Base-by-base conservation (phyloP, 2,888 invertebrate genomes). In the Suillia variegata region DNA sequence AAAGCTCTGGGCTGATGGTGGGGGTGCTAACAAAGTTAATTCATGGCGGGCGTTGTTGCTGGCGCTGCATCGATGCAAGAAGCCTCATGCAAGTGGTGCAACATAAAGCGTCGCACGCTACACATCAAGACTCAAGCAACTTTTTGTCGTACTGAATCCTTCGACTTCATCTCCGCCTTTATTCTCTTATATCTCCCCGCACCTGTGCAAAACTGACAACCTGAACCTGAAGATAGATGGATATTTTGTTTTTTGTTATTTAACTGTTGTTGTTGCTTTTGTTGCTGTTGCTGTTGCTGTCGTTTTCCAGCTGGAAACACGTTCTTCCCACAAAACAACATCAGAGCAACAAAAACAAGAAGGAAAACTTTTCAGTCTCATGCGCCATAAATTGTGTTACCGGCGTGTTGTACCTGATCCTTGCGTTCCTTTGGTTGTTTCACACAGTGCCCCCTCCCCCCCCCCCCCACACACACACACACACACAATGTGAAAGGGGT, bases 281-380 rank as follows among this genome's bases (percentile, higher is more conserved):
- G 18, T 18, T 31, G 31, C 17, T 50, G 24, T 50, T 24, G 50
- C 26, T 50, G 50, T 15, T 31, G 50, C 17, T 50, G 15, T 26
- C 17, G 50, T 50, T 13, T 58, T 62, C 58, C 61, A 62, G 58
- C 57, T 64, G 48, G n/a, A 59, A 15, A 49, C 20, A 26, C 38
- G 18, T 48, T 20, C 31, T 26, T 12, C 49, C 56, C 54, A 56
- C 15, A 47, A 33, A 58, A 60, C 47, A n/a, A n/a, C n/a, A n/a
- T n/a, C 49, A 51, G 58, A 42, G 52, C 54, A 42, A 59, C 51
- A 34, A 55, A 5, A 55, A 42, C 26, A 52, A 58, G 52, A 52
- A 42, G 58, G 33, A 60, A 60, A 64, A 62, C 55, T 61, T 64
- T 59, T 57, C 61, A 57, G 55, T 47, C 58, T 51, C 61, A 24